Base-by-base conservation (phyloP, 2,888 invertebrate species). In the Cryptosula pallasiana region DNA sequence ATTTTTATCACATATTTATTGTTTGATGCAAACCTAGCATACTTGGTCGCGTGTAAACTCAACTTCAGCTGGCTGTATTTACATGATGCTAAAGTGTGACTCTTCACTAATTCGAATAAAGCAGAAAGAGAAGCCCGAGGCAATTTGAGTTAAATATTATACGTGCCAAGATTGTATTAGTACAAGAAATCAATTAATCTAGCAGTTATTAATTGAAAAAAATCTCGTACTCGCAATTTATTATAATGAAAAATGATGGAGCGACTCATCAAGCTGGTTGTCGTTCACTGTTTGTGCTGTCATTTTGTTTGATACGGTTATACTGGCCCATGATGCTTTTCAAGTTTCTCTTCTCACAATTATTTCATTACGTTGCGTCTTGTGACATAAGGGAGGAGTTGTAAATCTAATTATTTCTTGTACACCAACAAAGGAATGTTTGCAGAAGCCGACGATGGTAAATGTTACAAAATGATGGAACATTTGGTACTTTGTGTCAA, bases 121-220 rank as follows among this genome's bases (percentile, higher is more conserved):
- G n/a, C n/a, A n/a, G n/a, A 45, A 45, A 45, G 45, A 45, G 20
- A 5, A 32, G 29, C 63, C 32, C 29, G 32, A 45, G 32, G 63
- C 63, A 3, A 63, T 9, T 27, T 63, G 20, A 20, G 63, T 63
- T 63, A 32, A 55, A 34, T 13, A 63, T 63, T 63, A 63, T 63
- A 16, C 13, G 13, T 32, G 32, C 32, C 29, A 32, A 29, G 63
- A 63, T 63, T 63, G 27, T 2, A 27, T 63, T 63, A 63, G 32
- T n/a, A 63, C 2, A 27, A 32, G 63, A 63, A 63, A 63, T 63
- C 63, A 63, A 63, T 63, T 32, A 32, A 27, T 63, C 32, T 63
- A 63, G 63, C 32, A 63, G 63, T 32, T 32, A 63, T 63, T 63
- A 63, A 63, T 63, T 63, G 63, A 63, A 34, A 63, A 57, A 63